Conservation (phyloP, 2,888 invertebrate species). For the Heliconius aoede region DNA sequence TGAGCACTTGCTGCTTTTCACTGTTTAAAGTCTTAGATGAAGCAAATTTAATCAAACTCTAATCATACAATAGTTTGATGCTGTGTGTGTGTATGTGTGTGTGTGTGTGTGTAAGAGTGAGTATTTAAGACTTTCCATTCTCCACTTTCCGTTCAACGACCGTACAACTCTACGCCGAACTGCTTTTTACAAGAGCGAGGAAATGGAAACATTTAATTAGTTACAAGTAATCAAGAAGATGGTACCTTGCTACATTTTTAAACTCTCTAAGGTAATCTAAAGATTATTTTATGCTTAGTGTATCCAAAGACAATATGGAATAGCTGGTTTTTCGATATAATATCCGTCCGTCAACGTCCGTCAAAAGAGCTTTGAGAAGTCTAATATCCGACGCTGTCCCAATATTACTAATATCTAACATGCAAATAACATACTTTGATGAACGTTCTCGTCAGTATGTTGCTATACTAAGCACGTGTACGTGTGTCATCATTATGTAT, state of each 20-base stretch:
- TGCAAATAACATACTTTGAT: slow-evolving; percentile 42
- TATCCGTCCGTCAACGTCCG: slow-evolving; percentile 34
- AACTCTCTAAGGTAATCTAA: too few species aligned
- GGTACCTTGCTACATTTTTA: too few species aligned
- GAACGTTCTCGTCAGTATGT: slow-evolving; percentile 30
- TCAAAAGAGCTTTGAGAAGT: slow-evolving; percentile 42
- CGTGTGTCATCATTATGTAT: neutral
- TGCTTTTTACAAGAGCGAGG: too few species aligned
- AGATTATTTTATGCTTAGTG: neutral
- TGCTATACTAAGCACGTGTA: neutral
- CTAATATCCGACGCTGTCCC: slow-evolving; percentile 39
- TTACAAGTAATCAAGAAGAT: too few species aligned
- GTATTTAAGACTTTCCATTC: neutral
- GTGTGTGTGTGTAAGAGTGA: too few species aligned
- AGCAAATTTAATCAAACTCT: neutral
- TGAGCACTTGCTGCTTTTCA: slow-evolving; percentile 3
- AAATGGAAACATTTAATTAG: too few species aligned
- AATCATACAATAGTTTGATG: too few species aligned
- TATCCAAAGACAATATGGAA: too few species aligned
- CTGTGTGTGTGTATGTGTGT: too few species aligned
- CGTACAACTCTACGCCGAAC: too few species aligned
- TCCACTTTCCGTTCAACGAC: too few species aligned
- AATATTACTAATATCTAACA: slow-evolving; percentile 38
- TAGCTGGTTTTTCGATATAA: slow-evolving; percentile 37
- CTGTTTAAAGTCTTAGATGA: neutral